Evolutionary conservation across 2,888 invertebrate species (phyloP), one percentile per base, ranked within the genome.

Genomic region (Cartodere bifasciata): DNA sequence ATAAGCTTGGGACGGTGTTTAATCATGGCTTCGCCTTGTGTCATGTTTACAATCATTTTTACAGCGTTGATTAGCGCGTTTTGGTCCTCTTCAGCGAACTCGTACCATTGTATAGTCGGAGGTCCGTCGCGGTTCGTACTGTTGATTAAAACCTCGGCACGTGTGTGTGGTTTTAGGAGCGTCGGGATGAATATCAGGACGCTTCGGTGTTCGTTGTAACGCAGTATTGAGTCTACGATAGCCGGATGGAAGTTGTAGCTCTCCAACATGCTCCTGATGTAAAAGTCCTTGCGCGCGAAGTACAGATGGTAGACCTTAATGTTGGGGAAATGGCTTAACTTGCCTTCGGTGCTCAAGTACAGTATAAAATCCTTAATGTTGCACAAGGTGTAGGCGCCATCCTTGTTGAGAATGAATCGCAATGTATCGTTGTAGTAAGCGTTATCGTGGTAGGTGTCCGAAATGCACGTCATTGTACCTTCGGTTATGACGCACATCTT

Each of bases 41-140:
- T 50, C 9, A 69, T 39, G 23, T 50, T 51, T 3, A 50, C 41
- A 11, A 60, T 39, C 27, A 58, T 58, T 16, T 55, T 60, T 13
- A 65, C 62, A 9, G 72, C 68, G 3, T 67, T 24, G 20, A 28
- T 28, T 2, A 72, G 52, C 46, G 81, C 80, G 31, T 61, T 54
- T 9, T 37, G 28, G 2, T 36, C 23, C 0, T 53, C 44, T 11
- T 72, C 63, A 1, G 58, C 48, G 16, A 80, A 63, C 49, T 77
- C 80, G 47, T 77, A 75, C 2, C 74, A 62, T 43, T 70, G 59
- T 32, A 21, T 52, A 4, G 32, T 31, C 1, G 45, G 47, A 20
- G 50, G 29, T 2, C 24, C 25, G n/a, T 35, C n/a, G 1, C 72
- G 71, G 47, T 70, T 51, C 4, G 47, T 46, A 10, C 62, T 63